A percentile compares a stretch with the other conserved stretches of the same genome.
These are phyloP conservation scores for Geodia barretti DNA, from an alignment of 37 sponge, comb jelly and placozoan genomes.

Conservation along the genomic window DNA sequence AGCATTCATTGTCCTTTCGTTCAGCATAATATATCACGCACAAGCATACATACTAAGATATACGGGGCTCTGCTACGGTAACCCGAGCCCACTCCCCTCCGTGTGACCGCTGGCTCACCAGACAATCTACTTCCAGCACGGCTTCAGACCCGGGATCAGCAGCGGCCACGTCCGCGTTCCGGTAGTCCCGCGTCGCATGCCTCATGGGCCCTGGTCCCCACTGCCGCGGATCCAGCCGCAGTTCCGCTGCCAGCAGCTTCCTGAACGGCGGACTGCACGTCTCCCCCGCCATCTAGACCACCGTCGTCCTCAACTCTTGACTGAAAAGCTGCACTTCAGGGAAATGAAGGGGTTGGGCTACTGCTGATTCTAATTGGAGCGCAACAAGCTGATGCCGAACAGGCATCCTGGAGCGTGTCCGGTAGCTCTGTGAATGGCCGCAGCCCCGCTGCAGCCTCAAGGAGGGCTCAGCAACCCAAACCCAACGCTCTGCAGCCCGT, in stretches of 20 bases:
- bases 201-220: slow-evolving; percentile 30
- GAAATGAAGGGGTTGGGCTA: neutral
- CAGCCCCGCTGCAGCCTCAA: neutral
- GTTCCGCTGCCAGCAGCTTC: slow-evolving; percentile 20
- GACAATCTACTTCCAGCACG: slow-evolving; percentile 39
- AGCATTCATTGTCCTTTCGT: neutral
- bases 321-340: neutral
- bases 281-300: too few species aligned
- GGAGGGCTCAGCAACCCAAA: slow-evolving; percentile 36
- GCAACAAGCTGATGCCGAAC: neutral
- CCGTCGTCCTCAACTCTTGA: neutral
- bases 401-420: neutral
- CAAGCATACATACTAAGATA: neutral
- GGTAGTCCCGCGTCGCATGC: too few species aligned
- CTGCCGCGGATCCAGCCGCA: slow-evolving; percentile 41
- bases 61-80: too few species aligned
- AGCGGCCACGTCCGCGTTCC: neutral
- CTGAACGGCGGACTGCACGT: neutral
- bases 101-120: too few species aligned
- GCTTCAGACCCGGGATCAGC: neutral
- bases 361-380: neutral
- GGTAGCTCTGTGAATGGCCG: neutral
- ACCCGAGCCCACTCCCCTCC: too few species aligned
- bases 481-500: slow-evolving; percentile 11
- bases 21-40: neutral